phyloP scores from a whole-genome alignment of 2,113 vertebrate genomes.

The Loxodonta africana region DNA sequence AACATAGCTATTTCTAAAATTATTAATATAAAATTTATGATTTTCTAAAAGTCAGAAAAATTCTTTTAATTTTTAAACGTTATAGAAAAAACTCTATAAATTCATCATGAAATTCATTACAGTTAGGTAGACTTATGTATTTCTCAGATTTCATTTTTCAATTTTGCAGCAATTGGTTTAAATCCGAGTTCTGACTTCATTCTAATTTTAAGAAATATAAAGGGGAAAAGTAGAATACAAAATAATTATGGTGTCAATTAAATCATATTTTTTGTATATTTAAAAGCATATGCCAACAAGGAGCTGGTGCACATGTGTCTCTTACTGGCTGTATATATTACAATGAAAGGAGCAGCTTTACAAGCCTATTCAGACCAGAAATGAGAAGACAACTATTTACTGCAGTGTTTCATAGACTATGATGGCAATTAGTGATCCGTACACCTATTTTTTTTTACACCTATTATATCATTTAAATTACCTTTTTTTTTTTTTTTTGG shows the following conservation, averaged over 20 bases:
- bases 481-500: background rate
- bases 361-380: background rate
- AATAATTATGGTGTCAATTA: background rate
- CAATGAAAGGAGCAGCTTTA: background rate
- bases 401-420: background rate
- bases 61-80: background rate
- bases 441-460: background rate
- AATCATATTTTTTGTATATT: background rate
- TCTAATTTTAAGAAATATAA: background rate
- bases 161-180: conserved; percentile 9
- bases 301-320: too few relatives aligned
- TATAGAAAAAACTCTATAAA: background rate
- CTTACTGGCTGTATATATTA: background rate
- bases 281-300: background rate
- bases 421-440: background rate
- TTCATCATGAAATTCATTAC: background rate
- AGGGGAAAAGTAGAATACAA: background rate
- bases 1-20: background rate
- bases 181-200: background rate
- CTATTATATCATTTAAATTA: conserved; percentile 29
- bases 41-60: background rate
- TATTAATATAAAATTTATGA: background rate
- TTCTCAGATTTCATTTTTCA: background rate
- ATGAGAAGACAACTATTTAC: background rate
- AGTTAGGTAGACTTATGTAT: background rate